Evolutionary conservation across 2,888 invertebrate genomes (phyloP).

Genomic region (Itoplectis maculator): DNA sequence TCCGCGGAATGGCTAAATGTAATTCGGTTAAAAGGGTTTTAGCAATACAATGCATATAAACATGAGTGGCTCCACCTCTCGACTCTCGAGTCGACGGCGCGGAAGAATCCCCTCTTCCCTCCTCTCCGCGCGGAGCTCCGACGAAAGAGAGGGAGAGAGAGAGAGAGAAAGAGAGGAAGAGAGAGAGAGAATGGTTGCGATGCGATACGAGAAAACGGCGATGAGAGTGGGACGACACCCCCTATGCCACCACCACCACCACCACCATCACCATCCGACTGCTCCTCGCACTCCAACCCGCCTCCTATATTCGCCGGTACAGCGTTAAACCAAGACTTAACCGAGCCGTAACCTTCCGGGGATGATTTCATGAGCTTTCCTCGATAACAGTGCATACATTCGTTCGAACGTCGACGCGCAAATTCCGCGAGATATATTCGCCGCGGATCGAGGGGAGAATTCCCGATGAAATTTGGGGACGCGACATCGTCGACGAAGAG

Average conservation of each 20-base stretch:
- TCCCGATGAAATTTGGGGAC: neutral
- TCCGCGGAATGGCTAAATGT: conserved; percentile 83
- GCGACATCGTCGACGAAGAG: conserved; percentile 4
- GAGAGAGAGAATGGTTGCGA: conserved; percentile 20
- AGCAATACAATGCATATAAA: conserved; percentile 84
- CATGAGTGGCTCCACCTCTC: conserved; percentile 80
- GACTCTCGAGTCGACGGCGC: conserved; percentile 70
- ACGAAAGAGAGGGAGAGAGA: too few species aligned
- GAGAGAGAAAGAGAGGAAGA: conserved; percentile 1
- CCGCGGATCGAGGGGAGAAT: neutral
- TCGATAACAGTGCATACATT: conserved; percentile 45
- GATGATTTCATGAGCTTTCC: conserved; percentile 43
- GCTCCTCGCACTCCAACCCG: conserved; percentile 67
- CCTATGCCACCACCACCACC: too few species aligned
- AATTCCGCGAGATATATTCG: neutral
- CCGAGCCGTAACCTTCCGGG: conserved; percentile 51
- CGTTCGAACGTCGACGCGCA: neutral
- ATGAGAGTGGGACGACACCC: conserved; percentile 25
- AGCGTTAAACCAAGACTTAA: conserved; percentile 40
- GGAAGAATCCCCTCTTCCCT: conserved; percentile 50
- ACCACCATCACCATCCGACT: too few species aligned
- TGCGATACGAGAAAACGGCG: conserved; percentile 46
- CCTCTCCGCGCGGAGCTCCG: too few species aligned
- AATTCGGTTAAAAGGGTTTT: conserved; percentile 84
- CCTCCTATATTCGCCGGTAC: conserved; percentile 68